Conservation (phyloP, 1,140 invertebrate species). For the Melitaea cinxia region DNA sequence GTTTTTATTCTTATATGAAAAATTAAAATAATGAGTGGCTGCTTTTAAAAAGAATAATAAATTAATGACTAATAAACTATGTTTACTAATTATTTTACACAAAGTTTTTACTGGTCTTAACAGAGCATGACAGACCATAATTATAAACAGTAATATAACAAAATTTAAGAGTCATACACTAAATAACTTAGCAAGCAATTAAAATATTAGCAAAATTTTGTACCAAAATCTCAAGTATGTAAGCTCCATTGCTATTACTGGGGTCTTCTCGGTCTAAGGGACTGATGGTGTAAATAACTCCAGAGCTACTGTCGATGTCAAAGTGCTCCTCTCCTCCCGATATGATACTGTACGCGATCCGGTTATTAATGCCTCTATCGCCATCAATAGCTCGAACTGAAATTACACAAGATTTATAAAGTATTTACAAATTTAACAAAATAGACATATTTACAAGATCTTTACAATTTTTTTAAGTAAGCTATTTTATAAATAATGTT, state of each 20-base stretch:
- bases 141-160: not conserved
- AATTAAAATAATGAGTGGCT: not conserved
- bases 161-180: not conserved
- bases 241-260: slow-evolving; percentile 91
- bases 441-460: no score
- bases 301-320: slow-evolving; percentile 89
- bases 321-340: slow-evolving; percentile 88
- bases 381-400: slow-evolving; percentile 95
- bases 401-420: not conserved
- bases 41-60: not conserved
- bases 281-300: slow-evolving; percentile 89
- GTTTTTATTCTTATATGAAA: not conserved
- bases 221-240: slow-evolving; percentile 92
- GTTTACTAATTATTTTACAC: not conserved
- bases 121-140: not conserved
- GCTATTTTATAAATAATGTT: no score
- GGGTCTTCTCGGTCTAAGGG: slow-evolving; percentile 91
- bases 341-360: slow-evolving; percentile 91
- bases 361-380: slow-evolving; percentile 95
- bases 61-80: not conserved
- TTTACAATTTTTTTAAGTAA: no score
- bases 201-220: not conserved
- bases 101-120: not conserved
- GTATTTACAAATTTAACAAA: no score
- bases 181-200: not conserved